Evolutionary conservation across 92 coral and sea anemone genomes (phyloP), one percentile per base, ranked within the genome.

Genomic region (Paramuricea clavata): DNA sequence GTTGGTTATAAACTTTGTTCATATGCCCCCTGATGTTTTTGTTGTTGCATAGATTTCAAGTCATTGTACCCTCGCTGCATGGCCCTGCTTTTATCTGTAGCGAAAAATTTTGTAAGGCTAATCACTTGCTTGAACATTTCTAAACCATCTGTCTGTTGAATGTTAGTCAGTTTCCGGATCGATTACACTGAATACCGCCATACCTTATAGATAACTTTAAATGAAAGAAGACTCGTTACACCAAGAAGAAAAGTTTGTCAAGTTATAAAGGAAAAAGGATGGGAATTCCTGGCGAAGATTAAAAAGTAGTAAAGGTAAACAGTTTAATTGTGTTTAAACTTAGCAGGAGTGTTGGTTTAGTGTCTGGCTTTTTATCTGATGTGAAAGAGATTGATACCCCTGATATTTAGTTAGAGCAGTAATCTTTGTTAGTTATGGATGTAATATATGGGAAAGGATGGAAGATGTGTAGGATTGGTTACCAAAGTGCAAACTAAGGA

Each of bases 41-140:
- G 73, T 79, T 79, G 73, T 79, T 19, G 52, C 32, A 61, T 42
- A 11, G 67, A 79, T 79, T 60, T 25, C 27, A 28, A 50, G 21
- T 32, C 59, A 28, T 78, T 78, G 69, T 78, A n/a, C 49, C 22
- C 43, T 27, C 44, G 8, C 83, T 16, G 30, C 83, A 57, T 44
- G 84, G 31, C 25, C 32, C 11, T 2, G 17, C 57, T 27, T 22
- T 36, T 57, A 30, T 28, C 39, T 19, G 5, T 25, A 17, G 28
- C 34, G 71, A 28, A 60, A 1, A 28, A n/a, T 23, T 79, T 79
- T 42, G 6, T 26, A 23, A 27, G 56, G 16, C 34, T 59, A 9
- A 12, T 26, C n/a, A 79, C 35, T 28, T 19, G 0, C 32, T 79
- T n/a, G 0, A 31, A 52, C 19, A 3, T n/a, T 21, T 26, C 71